These are phyloP conservation scores for Myxocyprinus asiaticus DNA, from an alignment of 2,113 vertebrate genomes.

Conservation along the genomic window DNA sequence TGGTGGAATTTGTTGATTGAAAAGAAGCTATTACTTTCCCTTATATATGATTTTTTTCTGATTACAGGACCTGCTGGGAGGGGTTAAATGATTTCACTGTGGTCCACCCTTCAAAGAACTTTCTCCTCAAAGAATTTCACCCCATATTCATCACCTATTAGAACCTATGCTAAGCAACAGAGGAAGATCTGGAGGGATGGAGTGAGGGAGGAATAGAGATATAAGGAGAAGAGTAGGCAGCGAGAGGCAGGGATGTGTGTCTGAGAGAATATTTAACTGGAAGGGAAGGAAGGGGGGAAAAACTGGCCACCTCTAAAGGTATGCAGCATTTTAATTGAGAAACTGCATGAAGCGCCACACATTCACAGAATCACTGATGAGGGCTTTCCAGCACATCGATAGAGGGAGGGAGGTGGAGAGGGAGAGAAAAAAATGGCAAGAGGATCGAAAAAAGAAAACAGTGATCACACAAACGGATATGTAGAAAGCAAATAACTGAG, in stretches of 20 bases:
- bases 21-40: not conserved
- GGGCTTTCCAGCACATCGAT: conserved; percentile 29
- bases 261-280: conserved; percentile 47
- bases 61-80: not conserved
- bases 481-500: conserved; percentile 27
- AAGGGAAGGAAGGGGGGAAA: conserved; percentile 30
- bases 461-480: conserved; percentile 19
- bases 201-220: conserved; percentile 34
- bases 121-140: not conserved
- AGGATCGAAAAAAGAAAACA: conserved; percentile 26
- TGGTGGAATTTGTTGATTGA: not conserved
- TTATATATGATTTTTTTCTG: not conserved
- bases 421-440: conserved; percentile 1
- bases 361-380: conserved; percentile 58
- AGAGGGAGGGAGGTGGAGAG: not conserved
- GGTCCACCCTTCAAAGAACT: not conserved
- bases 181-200: conserved; percentile 45
- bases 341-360: conserved; percentile 48
- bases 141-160: not conserved
- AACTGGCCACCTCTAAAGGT: conserved; percentile 50
- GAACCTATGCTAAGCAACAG: not conserved
- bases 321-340: conserved; percentile 54
- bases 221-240: conserved; percentile 23
- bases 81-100: not conserved
- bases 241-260: conserved; percentile 2